Conservation (phyloP, 2,888 invertebrate species). For the Rapana venosa region DNA sequence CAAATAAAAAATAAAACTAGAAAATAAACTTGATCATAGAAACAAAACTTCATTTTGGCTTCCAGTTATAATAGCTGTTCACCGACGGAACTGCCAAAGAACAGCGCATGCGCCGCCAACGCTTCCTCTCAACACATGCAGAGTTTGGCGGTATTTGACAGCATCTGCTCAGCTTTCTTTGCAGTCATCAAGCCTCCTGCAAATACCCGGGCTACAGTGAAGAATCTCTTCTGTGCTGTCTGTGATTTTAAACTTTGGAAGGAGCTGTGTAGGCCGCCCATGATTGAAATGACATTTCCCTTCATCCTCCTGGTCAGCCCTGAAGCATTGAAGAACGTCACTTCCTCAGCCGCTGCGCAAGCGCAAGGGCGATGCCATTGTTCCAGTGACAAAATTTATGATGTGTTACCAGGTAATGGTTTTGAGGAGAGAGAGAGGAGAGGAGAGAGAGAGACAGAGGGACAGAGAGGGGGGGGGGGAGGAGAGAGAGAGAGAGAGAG, state of each 20-base stretch:
- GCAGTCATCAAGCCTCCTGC: background rate
- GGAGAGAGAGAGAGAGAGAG: too few relatives aligned
- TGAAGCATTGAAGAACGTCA: background rate
- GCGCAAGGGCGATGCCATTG: background rate
- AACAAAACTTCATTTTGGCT: background rate
- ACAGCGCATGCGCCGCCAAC: background rate
- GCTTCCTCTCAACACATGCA: background rate
- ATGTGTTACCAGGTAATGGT: background rate
- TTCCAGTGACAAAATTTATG: background rate
- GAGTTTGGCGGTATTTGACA: background rate
- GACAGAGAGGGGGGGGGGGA: slow-evolving; percentile 6
- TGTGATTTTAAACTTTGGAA: background rate
- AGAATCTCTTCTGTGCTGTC: background rate
- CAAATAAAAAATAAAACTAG: background rate
- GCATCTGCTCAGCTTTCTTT: background rate
- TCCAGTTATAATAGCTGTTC: background rate
- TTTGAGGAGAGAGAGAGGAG: background rate
- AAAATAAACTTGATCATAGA: background rate
- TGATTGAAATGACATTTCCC: background rate
- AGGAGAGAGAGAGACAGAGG: slow-evolving; percentile 22
- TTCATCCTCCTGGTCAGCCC: slow-evolving; percentile 7
- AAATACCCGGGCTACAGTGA: background rate
- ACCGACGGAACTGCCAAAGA: background rate
- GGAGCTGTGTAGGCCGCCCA: background rate
- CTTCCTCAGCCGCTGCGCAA: background rate